Base-by-base conservation (phyloP, 2,888 invertebrate species). In the Phyto melanocephala region DNA sequence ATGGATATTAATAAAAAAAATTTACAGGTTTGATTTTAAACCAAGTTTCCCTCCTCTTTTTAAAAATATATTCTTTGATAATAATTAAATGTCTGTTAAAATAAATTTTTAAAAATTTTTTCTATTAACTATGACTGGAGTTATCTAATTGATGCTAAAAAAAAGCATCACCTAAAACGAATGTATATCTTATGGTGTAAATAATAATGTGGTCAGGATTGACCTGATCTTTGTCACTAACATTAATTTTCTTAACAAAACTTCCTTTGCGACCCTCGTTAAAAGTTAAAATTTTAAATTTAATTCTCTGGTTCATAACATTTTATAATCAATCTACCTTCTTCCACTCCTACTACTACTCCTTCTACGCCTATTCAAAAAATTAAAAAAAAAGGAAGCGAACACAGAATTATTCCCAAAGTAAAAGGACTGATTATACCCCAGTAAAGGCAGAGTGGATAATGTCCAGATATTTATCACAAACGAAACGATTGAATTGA, bases 381-480 rank as follows among this genome's bases (percentile, higher is more conserved):
- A 52, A 33, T 8, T 13, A 35, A 17, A 62, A 62, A 5, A 13
- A 40, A 28, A 28, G 3, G 42, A 74, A 45, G 45, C 3, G 4
- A 17, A 28, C 10, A 67, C 11, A 63, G 56, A 71, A 35, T 45
- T 42, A 62, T 71, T 50, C 22, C 37, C 62, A 70, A 62, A 60
- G 52, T 52, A n/a, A 60, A 76, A 47, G 11, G 60, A 60, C 15
- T 50, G 56, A 35, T 79, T 65, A 60, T 67, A 56, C 8, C 20
- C 60, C n/a, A 15, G 60, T 10, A 62, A 72, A 65, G n/a, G 52
- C 15, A 58, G 35, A 81, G 28, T 6, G 28, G 56, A 81, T 75
- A 75, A 74, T 52, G 75, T 78, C 65, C 63, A 74, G 77, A 68
- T 77, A 74, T 78, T 70, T 68, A 65, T 74, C 63, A 65, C 78